phyloP scores from a whole-genome alignment of 2,888 invertebrate genomes.

The Morinoia aosen region DNA sequence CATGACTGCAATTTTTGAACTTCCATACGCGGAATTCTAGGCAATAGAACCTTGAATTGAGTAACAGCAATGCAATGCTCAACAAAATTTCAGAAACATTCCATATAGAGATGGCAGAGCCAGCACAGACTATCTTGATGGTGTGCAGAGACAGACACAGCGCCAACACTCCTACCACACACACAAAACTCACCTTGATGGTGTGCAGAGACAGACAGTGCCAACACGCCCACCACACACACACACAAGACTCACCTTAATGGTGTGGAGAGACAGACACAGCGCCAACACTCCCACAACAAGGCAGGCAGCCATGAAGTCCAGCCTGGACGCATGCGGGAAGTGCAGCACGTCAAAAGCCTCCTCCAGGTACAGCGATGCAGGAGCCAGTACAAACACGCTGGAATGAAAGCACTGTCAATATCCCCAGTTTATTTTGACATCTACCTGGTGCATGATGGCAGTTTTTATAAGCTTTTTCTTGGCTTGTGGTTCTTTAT shows the following conservation, averaged over 20 bases:
- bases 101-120: too few species aligned
- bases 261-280: constrained; percentile 63
- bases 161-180: constrained; percentile 69
- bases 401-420: constrained; percentile 60
- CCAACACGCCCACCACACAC: not conserved
- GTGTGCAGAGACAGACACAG: constrained; percentile 65
- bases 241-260: constrained; percentile 58
- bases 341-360: constrained; percentile 69
- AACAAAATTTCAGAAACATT: too few species aligned
- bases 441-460: not conserved
- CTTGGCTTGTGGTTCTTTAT: too few species aligned
- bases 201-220: not conserved
- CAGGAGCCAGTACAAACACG: constrained; percentile 69
- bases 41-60: not conserved
- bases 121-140: constrained; percentile 54
- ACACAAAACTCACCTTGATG: constrained; percentile 67
- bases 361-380: constrained; percentile 70
- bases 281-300: constrained; percentile 69
- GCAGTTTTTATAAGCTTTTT: not conserved
- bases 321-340: constrained; percentile 68
- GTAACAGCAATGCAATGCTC: too few species aligned
- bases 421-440: not conserved
- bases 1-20: not conserved
- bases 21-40: not conserved
- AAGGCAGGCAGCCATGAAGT: constrained; percentile 69